A percentile compares a stretch with the other conserved stretches of the same genome.
phyloP scores from a whole-genome alignment of 2,113 vertebrate species.

The Phylloscopus whistleri region DNA sequence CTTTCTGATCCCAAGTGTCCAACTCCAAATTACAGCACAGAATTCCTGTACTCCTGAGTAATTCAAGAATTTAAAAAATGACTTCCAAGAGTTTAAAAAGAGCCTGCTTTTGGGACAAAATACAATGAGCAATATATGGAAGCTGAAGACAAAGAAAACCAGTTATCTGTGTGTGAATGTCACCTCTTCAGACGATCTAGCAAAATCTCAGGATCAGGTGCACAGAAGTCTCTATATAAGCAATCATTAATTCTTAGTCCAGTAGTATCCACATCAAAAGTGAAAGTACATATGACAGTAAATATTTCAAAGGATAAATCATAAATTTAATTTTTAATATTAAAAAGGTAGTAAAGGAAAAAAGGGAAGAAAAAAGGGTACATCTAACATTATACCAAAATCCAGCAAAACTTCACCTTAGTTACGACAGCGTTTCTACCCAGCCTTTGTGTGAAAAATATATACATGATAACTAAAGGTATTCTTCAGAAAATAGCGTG shows the following conservation, averaged over 20 bases:
- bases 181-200: not conserved
- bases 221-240: not conserved
- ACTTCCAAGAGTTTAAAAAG: not conserved
- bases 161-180: not conserved
- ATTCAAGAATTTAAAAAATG: not conserved
- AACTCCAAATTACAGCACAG: not conserved
- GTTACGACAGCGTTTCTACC: not conserved
- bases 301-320: not conserved
- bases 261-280: not conserved
- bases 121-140: not conserved
- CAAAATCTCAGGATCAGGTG: not conserved
- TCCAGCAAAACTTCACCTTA: not conserved
- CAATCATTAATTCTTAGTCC: not conserved
- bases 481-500: not conserved
- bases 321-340: not conserved
- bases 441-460: not conserved
- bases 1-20: not conserved
- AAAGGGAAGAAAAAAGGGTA: not conserved
- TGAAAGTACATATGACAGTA: not conserved
- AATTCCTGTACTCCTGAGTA: not conserved
- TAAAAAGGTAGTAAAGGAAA: not conserved
- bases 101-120: not conserved
- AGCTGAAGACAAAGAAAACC: not conserved
- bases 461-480: not conserved
- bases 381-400: not conserved